These are phyloP conservation scores for Argyrosomus japonicus DNA, from an alignment of 2,113 vertebrate species.

Conservation along the genomic window DNA sequence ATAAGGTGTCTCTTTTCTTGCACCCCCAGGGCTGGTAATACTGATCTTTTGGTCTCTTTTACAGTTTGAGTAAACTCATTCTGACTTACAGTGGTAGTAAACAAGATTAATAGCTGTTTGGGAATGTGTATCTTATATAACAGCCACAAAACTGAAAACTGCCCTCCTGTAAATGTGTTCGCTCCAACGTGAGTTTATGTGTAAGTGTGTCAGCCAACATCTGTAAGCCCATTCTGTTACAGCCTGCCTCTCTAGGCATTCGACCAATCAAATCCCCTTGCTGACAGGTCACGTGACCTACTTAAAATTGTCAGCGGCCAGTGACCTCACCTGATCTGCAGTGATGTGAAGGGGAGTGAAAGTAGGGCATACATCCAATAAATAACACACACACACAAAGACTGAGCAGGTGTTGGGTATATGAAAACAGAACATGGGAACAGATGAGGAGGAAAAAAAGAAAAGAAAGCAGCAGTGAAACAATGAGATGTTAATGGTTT, in stretches of 20 bases:
- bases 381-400: conserved; percentile 31
- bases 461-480: conserved; percentile 23
- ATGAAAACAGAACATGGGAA: conserved; percentile 7
- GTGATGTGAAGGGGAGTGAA: conserved; percentile 58
- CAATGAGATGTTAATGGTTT: background rate
- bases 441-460: conserved; percentile 17
- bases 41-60: background rate
- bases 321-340: conserved; percentile 75
- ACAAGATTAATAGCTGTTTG: background rate
- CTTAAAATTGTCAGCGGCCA: conserved; percentile 64
- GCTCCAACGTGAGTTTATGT: conserved; percentile 19
- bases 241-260: conserved; percentile 30
- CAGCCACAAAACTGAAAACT: conserved; percentile 3
- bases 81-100: background rate
- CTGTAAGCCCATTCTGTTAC: conserved; percentile 67
- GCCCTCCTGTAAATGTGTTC: conserved; percentile 5
- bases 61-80: background rate
- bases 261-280: conserved; percentile 56
- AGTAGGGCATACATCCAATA: conserved; percentile 74
- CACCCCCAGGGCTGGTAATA: too few relatives aligned
- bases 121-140: conserved; percentile 18
- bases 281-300: conserved; percentile 63
- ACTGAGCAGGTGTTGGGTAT: conserved; percentile 47
- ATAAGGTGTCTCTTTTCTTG: too few relatives aligned
- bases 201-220: conserved; percentile 64